Evolutionary conservation across 2,888 invertebrate genomes (phyloP).

Genomic region (Sphecodes monilicornis): DNA sequence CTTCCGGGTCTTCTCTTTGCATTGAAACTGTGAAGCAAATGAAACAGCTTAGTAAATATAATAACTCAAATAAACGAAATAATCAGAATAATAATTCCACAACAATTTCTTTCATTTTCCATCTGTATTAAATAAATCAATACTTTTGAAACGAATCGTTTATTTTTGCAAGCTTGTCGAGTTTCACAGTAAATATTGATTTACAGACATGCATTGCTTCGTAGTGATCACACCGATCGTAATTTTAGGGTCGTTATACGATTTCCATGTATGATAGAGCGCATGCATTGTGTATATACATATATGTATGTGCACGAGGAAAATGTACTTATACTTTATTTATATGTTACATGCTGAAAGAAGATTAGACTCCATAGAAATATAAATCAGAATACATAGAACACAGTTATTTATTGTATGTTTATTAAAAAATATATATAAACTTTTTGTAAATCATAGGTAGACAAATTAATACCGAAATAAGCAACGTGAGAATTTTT

Average conservation of each 20-base stretch:
- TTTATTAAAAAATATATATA: neutral
- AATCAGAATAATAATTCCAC: neutral
- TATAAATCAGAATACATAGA: neutral
- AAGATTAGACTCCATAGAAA: neutral
- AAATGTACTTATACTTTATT: neutral
- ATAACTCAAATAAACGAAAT: neutral
- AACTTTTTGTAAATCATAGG: neutral
- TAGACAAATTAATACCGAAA: neutral
- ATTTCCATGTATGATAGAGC: neutral
- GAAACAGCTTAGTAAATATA: neutral
- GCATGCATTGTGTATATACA: too few relatives aligned
- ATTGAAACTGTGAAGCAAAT: neutral
- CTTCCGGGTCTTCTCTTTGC: too few relatives aligned
- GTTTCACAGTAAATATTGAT: neutral
- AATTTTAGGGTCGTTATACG: neutral
- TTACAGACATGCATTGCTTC: neutral
- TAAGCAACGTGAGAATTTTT: neutral
- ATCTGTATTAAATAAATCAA: neutral
- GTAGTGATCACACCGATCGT: neutral
- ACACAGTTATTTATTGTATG: neutral
- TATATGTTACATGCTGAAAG: neutral
- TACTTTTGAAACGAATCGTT: neutral
- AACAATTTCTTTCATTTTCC: neutral
- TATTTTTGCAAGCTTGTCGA: neutral
- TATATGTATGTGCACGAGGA: neutral